phyloP scores from a whole-genome alignment of 2,888 invertebrate genomes.

The Pammene fasciana region DNA sequence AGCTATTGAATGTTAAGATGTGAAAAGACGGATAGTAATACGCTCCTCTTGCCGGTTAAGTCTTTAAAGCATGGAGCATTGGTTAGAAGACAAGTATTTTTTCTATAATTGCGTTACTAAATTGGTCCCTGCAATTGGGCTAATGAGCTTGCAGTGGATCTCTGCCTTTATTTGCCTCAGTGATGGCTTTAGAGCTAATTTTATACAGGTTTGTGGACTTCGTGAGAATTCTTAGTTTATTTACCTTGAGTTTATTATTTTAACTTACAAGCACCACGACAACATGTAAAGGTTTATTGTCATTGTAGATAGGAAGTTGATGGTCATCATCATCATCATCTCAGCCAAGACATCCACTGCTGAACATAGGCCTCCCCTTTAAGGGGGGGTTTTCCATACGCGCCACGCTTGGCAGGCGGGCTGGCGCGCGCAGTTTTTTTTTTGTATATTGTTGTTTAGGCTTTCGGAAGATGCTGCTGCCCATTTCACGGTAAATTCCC shows the following conservation, averaged over 20 bases:
- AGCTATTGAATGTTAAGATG: not conserved
- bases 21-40: not conserved
- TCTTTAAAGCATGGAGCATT: slow-evolving; percentile 12
- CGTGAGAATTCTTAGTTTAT: slow-evolving; percentile 4
- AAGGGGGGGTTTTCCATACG: too few species aligned
- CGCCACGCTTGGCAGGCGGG: too few species aligned
- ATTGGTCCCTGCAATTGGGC: slow-evolving; percentile 16
- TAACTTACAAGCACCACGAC: too few species aligned
- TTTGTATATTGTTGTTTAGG: too few species aligned
- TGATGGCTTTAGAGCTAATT: slow-evolving; percentile 17
- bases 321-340: too few species aligned
- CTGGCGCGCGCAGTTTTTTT: too few species aligned
- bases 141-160: slow-evolving; percentile 25
- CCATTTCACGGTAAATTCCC: too few species aligned
- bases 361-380: too few species aligned
- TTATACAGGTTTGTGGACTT: slow-evolving; percentile 5
- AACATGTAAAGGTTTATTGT: too few species aligned
- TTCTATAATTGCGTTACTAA: slow-evolving; percentile 44
- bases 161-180: slow-evolving; percentile 17
- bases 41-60: not conserved
- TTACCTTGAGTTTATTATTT: slow-evolving; percentile 12
- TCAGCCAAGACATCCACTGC: too few species aligned
- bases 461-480: too few species aligned
- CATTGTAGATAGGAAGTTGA: too few species aligned
- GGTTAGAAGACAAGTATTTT: slow-evolving; percentile 48